Evolutionary conservation across 2,888 invertebrate genomes (phyloP).

Genomic region (Mimas tiliae): DNA sequence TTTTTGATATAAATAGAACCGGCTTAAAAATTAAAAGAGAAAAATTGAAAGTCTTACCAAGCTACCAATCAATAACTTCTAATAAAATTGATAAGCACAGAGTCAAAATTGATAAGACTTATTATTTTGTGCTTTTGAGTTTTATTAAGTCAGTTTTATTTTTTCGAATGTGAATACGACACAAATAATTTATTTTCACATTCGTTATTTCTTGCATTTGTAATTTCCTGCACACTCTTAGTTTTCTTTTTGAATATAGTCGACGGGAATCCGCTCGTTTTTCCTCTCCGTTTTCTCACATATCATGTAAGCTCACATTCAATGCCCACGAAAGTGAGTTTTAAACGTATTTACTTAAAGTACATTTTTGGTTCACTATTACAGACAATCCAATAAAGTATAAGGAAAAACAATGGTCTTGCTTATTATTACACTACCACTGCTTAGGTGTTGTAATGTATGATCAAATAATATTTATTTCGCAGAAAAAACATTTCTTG

Average conservation of each 20-base stretch:
- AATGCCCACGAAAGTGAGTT: background rate
- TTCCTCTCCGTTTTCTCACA: background rate
- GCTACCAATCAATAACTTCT: too few relatives aligned
- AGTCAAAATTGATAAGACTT: too few relatives aligned
- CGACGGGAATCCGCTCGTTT: background rate
- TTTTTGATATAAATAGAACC: too few relatives aligned
- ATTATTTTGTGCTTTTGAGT: too few relatives aligned
- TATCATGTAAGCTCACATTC: background rate
- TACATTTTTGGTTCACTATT: background rate
- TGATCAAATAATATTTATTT: slow-evolving; percentile 1
- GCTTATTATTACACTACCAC: background rate
- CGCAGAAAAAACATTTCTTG: background rate
- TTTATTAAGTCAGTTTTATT: too few relatives aligned
- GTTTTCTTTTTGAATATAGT: slow-evolving; percentile 8
- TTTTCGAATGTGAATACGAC: background rate
- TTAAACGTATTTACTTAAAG: slow-evolving; percentile 1
- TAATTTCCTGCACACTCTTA: slow-evolving; percentile 3
- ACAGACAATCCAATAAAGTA: background rate
- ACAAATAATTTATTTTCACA: background rate
- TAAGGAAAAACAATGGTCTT: background rate
- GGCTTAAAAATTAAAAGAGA: too few relatives aligned
- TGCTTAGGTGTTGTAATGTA: slow-evolving; percentile 9
- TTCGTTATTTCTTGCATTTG: background rate
- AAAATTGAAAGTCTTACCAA: too few relatives aligned
- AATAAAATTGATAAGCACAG: too few relatives aligned